phyloP scores from a whole-genome alignment of 2,797 vertebrate genomes.

The Lacerta viridis region DNA sequence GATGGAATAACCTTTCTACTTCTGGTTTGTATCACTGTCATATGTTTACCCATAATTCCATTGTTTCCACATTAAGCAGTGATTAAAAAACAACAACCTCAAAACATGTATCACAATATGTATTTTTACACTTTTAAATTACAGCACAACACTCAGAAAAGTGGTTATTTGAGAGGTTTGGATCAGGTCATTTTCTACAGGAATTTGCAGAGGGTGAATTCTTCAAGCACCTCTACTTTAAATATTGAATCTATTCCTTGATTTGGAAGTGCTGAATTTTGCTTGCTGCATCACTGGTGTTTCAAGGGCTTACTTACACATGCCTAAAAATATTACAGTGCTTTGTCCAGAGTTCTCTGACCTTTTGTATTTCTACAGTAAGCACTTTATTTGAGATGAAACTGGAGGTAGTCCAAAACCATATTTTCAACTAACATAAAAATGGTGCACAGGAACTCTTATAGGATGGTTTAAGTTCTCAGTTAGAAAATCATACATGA shows the following conservation, averaged over 20 bases:
- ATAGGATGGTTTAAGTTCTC: background rate
- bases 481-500: conserved; percentile 3
- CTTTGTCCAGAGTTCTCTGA: conserved; percentile 30
- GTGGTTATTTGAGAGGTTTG: background rate
- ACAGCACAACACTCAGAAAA: background rate
- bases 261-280: conserved; percentile 14
- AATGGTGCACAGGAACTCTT: conserved; percentile 13
- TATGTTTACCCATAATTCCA: background rate
- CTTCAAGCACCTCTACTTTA: background rate
- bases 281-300: background rate
- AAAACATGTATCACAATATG: background rate
- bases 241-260: background rate
- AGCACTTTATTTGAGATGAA: conserved; percentile 37
- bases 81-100: background rate
- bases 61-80: background rate
- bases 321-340: conserved; percentile 14
- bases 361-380: conserved; percentile 53
- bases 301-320: conserved; percentile 20
- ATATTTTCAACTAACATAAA: conserved; percentile 52
- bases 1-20: background rate
- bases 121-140: background rate
- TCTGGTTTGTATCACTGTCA: background rate
- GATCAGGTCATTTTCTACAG: background rate
- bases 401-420: conserved; percentile 49
- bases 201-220: background rate